Evolutionary conservation across 1,140 invertebrate species (phyloP).

Genomic region (Cherax destructor): DNA sequence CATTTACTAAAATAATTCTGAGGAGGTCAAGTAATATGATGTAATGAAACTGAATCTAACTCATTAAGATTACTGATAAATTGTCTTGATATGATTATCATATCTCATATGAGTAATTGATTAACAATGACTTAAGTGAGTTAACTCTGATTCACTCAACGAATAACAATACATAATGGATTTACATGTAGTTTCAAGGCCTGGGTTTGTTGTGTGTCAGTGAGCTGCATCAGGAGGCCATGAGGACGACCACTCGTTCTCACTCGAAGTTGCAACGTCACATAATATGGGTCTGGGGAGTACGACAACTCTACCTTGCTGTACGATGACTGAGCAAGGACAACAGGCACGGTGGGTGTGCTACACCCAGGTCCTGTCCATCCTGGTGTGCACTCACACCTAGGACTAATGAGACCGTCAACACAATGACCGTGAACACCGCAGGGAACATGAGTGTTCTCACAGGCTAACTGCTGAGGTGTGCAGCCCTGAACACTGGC

Average conservation of each 20-base stretch:
- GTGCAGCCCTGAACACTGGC: conserved; percentile 10
- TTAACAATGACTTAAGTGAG: not conserved
- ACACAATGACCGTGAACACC: conserved; percentile 27
- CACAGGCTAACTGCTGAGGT: conserved; percentile 36
- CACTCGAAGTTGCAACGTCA: conserved; percentile 37
- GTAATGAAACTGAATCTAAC: too few species aligned
- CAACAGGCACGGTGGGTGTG: conserved; percentile 31
- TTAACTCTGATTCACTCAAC: too few species aligned
- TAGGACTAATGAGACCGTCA: conserved; percentile 30
- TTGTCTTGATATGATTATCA: too few species aligned
- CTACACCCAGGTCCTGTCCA: conserved; percentile 35
- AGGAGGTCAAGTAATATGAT: too few species aligned
- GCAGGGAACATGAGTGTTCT: not conserved
- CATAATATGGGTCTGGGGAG: conserved; percentile 18
- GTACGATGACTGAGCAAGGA: conserved; percentile 19
- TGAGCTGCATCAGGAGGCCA: conserved; percentile 28
- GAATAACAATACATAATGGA: not conserved
- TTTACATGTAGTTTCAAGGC: conserved; percentile 24
- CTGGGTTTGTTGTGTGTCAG: not conserved
- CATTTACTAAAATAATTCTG: too few species aligned
- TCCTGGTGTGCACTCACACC: conserved; percentile 37
- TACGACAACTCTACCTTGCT: conserved; percentile 4
- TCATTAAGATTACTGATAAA: too few species aligned
- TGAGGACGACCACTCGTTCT: conserved; percentile 25
- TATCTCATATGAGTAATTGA: not conserved